Evolutionary conservation across 2,797 vertebrate species (phyloP), one percentile per base, ranked within the genome.

Genomic region (Percopsis omiscomaycus): DNA sequence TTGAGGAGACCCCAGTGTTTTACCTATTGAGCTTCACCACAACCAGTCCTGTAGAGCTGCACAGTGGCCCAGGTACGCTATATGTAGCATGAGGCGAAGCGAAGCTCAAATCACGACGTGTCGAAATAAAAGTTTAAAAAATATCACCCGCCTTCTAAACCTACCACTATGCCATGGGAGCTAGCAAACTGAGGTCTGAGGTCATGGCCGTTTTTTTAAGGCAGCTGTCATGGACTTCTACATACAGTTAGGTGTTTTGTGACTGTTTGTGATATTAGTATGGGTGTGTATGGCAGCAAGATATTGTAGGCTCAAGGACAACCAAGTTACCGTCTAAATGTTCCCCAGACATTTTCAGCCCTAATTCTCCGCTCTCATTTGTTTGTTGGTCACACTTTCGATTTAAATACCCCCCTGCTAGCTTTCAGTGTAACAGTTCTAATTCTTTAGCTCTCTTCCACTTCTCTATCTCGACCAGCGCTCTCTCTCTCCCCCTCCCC

Each of bases 141-240:
- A n/a, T 16, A 51, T 12, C 8, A 27, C 5, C 49, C 12, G 9
- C 10, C 52, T 29, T 48, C 27, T 9, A 44, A 22, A 49, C 52
- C 70, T 66, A 54, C 61, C 55, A 53, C 27, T 65, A 37, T 46
- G 9, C 22, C 46, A 13, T 10, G 1, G 5, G 28, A 58, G 42
- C 47, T 37, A 54, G 30, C 42, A 52, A 51, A 60, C 11, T 29
- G 37, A 44, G 10, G 2, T 54, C 54, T 61, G 13, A 16, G 22
- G 15, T 57, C 53, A 66, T 51, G 69, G 72, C 71, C 50, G 45
- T 54, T 5, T 56, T 65, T 70, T 81, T 84, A 86, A 89, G 83
- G 86, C 82, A 65, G 78, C 30, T 69, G 66, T 71, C 63, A 61
- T 58, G 61, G 61, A 57, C 62, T 27, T 62, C 62, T 51, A 53